Percentiles rank a stretch among this genome's conserved stretches.
phyloP scores from a whole-genome alignment of 2,888 invertebrate species.

The Nephrotoma guestfalica region DNA sequence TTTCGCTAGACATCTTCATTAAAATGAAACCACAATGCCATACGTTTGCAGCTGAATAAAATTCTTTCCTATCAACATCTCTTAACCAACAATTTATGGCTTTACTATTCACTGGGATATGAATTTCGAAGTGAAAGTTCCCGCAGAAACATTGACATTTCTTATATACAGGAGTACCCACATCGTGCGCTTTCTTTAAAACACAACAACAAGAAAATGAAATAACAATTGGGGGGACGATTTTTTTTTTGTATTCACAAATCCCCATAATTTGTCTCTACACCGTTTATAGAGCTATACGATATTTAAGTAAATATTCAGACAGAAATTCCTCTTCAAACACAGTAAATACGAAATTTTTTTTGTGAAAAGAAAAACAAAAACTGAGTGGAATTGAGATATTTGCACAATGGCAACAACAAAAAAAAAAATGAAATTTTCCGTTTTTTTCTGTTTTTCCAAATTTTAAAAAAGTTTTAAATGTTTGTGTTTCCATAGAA shows the following conservation, averaged over 20 bases:
- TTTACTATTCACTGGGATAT: neutral
- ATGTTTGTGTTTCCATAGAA: neutral
- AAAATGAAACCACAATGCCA: neutral
- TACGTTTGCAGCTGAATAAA: neutral
- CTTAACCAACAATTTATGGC: neutral
- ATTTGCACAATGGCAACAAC: neutral
- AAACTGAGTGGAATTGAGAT: neutral
- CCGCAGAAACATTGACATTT: neutral
- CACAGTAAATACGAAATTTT: neutral
- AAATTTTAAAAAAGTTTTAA: neutral
- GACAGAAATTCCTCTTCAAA: neutral
- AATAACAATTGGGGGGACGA: neutral
- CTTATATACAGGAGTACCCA: neutral
- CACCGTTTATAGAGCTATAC: neutral
- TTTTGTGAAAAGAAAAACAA: neutral
- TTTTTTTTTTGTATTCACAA: neutral
- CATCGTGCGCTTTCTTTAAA: neutral
- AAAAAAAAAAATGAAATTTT: neutral
- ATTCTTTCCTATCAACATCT: neutral
- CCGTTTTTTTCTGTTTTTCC: neutral
- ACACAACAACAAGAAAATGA: neutral
- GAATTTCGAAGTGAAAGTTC: neutral
- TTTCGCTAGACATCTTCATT: neutral
- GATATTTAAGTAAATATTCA: neutral
- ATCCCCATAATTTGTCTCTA: neutral